Evolutionary conservation across 2,113 vertebrate genomes (phyloP), one percentile per base, ranked within the genome.

Genomic region (Pelodiscus sinensis): DNA sequence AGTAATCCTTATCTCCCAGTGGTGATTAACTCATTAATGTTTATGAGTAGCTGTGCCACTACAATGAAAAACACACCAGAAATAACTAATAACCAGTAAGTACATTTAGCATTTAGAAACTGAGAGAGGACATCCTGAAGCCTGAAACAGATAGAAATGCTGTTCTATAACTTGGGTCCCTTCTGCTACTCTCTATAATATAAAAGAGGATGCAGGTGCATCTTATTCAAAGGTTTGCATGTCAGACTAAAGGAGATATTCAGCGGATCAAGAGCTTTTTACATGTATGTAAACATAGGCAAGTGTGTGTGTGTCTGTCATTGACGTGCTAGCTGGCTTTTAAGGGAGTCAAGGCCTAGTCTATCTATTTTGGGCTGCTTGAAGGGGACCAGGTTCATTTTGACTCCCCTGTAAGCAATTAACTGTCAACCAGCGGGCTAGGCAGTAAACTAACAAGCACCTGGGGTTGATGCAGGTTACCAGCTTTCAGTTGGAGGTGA

Each of bases 31-130:
- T 50, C 22, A 24, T 75, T 15, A 75, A 75, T 24, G 10, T 75
- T 24, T 22, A 75, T 22, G 51, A 57, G 68, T n/a, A 62, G n/a
- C 68, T 87, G 15, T 3, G 52, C 7, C 15, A 4, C 55, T 57
- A 57, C 22, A 6, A 77, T 31, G 12, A 82, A 38, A 15, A 4
- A n/a, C 35, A 13, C 25, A 12, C 44, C 0, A 5, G 1, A 5
- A n/a, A 19, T 35, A 44, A 54, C 50, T 89, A 57, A n/a, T 56
- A 75, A 22, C 11, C 60, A 62, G 60, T 79, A 87, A 78, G 58
- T 82, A 8, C 2, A 86, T 87, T 89, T 75, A 78, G 14, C 35
- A 79, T 2, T 1, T 44, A 82, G 29, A 83, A 58, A 84, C 83
- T 12, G 52, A 25, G 57, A 50, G 35, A 0, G 0, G 89, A n/a